Evolutionary conservation across 1,140 invertebrate genomes (phyloP).

Genomic region (Penaeus japonicus): DNA sequence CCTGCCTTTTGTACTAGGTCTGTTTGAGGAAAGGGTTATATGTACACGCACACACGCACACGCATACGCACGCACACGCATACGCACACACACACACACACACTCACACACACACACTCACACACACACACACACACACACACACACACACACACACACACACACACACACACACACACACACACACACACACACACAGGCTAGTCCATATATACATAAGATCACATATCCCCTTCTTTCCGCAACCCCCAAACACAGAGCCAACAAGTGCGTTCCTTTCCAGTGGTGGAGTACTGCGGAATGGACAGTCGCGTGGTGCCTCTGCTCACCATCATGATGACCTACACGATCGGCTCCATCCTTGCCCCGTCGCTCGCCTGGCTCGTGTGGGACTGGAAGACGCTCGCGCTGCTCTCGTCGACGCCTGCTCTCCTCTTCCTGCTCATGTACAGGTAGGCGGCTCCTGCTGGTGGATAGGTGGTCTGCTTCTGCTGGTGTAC

Average conservation of each 20-base stretch:
- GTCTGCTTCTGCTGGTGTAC: too few relatives aligned
- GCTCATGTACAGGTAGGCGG: conserved; percentile 39
- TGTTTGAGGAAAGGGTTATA: background rate
- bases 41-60: background rate
- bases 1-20: conserved; percentile 61
- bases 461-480: too few relatives aligned
- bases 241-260: too few relatives aligned
- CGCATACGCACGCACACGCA: too few relatives aligned
- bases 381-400: conserved; percentile 54
- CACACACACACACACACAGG: background rate
- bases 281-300: conserved; percentile 60
- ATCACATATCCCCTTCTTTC: background rate
- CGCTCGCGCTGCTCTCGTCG: conserved; percentile 56
- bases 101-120: background rate
- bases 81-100: too few relatives aligned
- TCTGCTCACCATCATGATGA: conserved; percentile 56
- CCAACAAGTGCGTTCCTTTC: too few relatives aligned
- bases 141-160: background rate
- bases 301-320: conserved; percentile 51
- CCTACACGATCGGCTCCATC: conserved; percentile 53
- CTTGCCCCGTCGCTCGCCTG: conserved; percentile 50
- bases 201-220: too few relatives aligned
- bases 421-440: conserved; percentile 59
- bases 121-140: background rate
- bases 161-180: background rate